Conservation (phyloP, 2,113 vertebrate genomes). For the Pygoscelis antarcticus region DNA sequence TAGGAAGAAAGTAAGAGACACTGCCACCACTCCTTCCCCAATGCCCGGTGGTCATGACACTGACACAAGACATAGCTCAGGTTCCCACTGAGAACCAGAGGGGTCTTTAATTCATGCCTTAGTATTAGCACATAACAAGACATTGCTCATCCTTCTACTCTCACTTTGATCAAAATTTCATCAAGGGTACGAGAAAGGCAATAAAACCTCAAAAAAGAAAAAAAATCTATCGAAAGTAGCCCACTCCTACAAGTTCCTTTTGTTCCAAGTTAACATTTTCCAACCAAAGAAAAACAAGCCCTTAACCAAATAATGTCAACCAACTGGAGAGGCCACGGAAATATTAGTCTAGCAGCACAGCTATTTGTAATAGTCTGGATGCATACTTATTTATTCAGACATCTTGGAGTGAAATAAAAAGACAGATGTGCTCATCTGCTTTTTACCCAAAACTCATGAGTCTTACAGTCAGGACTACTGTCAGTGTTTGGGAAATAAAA, state of each 20-base stretch:
- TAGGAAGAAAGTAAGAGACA: not conserved
- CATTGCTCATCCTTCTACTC: not conserved
- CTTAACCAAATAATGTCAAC: not conserved
- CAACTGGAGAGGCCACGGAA: not conserved
- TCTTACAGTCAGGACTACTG: not conserved
- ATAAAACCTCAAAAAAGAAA: not conserved
- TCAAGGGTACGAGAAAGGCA: not conserved
- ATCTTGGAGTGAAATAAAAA: not conserved
- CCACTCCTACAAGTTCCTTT: not conserved
- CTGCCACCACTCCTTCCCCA: not conserved
- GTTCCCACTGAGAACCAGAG: not conserved
- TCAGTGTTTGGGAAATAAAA: not conserved
- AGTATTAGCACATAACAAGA: not conserved
- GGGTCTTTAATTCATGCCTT: not conserved
- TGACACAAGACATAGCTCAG: not conserved
- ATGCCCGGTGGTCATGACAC: not conserved
- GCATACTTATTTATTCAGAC: not conserved
- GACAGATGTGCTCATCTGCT: not conserved
- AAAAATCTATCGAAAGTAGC: not conserved
- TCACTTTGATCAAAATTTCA: not conserved
- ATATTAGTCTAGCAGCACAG: not conserved
- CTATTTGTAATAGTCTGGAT: not conserved
- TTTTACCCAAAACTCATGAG: not conserved
- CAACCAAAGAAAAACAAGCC: not conserved
- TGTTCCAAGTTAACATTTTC: not conserved